A percentile compares a stretch with the other conserved stretches of the same genome.
Conservation (phyloP, 2,888 invertebrate genomes). For the Papilio protenor region DNA sequence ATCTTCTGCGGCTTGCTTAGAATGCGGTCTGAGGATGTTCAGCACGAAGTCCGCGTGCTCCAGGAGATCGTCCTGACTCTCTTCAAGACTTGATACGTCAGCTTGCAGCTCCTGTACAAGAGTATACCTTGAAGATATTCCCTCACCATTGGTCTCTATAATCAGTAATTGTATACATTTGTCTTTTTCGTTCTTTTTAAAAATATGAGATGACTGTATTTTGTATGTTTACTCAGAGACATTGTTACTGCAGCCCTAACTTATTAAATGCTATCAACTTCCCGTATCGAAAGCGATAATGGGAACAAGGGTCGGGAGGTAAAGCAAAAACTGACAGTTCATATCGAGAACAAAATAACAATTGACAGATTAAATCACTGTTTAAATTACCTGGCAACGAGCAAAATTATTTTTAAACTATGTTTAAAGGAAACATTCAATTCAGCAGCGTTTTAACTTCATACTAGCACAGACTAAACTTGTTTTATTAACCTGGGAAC, state of each 20-base stretch:
- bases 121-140: neutral
- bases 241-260: too few relatives aligned
- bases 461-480: neutral
- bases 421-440: neutral
- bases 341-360: neutral
- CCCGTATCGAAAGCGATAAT: neutral
- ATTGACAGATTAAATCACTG: neutral
- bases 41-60: slow-evolving; percentile 89
- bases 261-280: neutral
- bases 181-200: too few relatives aligned
- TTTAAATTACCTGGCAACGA: neutral
- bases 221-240: too few relatives aligned
- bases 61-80: slow-evolving; percentile 87
- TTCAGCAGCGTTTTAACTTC: neutral
- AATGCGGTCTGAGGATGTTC: slow-evolving; percentile 87
- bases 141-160: too few relatives aligned
- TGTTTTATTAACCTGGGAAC: neutral
- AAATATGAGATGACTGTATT: too few relatives aligned
- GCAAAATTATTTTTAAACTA: neutral
- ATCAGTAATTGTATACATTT: too few relatives aligned
- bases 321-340: neutral
- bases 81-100: slow-evolving; percentile 89
- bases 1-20: slow-evolving; percentile 86
- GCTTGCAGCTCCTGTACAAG: slow-evolving; percentile 87
- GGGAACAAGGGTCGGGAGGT: neutral